Percentiles rank a stretch among this genome's conserved stretches.
These are phyloP conservation scores for Rhagonycha lutea DNA, from an alignment of 2,888 invertebrate species.

Conservation along the genomic window DNA sequence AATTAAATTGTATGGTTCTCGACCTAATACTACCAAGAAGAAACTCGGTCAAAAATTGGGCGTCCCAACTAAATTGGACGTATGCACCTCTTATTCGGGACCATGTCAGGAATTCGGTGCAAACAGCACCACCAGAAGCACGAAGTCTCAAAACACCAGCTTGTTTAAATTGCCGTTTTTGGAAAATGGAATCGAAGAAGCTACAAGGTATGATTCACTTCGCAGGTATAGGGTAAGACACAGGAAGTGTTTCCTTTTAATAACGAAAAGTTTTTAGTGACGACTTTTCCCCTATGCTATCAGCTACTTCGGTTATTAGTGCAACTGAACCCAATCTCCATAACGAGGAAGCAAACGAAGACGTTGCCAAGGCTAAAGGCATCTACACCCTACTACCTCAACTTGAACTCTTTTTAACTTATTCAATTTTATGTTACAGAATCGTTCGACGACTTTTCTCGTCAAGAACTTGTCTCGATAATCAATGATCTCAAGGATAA, in stretches of 20 bases:
- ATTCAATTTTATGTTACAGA: background rate
- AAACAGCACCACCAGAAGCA: background rate
- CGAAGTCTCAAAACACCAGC: background rate
- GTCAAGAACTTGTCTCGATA: conserved; percentile 7
- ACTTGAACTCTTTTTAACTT: background rate
- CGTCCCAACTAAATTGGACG: background rate
- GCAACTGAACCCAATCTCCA: background rate
- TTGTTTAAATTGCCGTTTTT: background rate
- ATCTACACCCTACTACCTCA: background rate
- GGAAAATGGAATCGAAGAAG: background rate
- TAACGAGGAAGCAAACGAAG: background rate
- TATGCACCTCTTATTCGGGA: background rate
- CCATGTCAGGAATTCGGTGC: background rate
- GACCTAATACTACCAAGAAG: conserved; percentile 2
- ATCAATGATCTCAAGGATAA: conserved; percentile 9
- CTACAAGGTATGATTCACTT: background rate
- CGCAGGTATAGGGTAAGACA: background rate
- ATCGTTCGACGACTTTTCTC: conserved; percentile 4
- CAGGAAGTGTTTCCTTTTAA: background rate
- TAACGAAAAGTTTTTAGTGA: background rate
- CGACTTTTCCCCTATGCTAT: background rate
- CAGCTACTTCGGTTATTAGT: too few species aligned
- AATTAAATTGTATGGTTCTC: conserved; percentile 27
- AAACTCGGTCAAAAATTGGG: background rate
- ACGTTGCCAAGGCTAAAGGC: background rate